Evolutionary conservation across 2,888 invertebrate species (phyloP).

Genomic region (Machimus atricapillus): DNA sequence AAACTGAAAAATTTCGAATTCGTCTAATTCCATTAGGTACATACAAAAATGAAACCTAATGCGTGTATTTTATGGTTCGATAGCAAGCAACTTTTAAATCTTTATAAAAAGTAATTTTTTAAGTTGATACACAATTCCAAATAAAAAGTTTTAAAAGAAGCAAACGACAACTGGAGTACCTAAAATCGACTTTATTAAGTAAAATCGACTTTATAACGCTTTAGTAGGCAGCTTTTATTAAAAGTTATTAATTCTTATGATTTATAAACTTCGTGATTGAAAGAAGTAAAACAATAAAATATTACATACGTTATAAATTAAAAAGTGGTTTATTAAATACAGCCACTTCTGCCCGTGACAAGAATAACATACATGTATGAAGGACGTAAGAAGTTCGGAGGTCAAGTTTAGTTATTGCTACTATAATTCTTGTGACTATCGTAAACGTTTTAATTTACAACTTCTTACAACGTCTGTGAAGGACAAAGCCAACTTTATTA

Average conservation of each 20-base stretch:
- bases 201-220: too few relatives aligned
- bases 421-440: background rate
- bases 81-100: too few relatives aligned
- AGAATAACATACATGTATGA: background rate
- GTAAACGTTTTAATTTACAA: background rate
- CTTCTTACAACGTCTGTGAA: background rate
- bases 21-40: too few relatives aligned
- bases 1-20: too few relatives aligned
- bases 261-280: background rate
- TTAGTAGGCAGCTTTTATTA: too few relatives aligned
- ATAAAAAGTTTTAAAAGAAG: too few relatives aligned
- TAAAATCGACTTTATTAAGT: too few relatives aligned
- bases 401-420: background rate
- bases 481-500: background rate
- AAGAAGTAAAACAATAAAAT: background rate
- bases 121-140: too few relatives aligned
- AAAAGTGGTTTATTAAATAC: background rate
- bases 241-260: background rate
- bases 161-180: too few relatives aligned
- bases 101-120: too few relatives aligned
- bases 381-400: background rate
- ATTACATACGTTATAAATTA: background rate
- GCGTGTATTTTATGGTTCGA: too few relatives aligned
- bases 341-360: background rate
- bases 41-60: too few relatives aligned